Conservation (phyloP, 2,888 invertebrate species). For the Danaus chrysippus region DNA sequence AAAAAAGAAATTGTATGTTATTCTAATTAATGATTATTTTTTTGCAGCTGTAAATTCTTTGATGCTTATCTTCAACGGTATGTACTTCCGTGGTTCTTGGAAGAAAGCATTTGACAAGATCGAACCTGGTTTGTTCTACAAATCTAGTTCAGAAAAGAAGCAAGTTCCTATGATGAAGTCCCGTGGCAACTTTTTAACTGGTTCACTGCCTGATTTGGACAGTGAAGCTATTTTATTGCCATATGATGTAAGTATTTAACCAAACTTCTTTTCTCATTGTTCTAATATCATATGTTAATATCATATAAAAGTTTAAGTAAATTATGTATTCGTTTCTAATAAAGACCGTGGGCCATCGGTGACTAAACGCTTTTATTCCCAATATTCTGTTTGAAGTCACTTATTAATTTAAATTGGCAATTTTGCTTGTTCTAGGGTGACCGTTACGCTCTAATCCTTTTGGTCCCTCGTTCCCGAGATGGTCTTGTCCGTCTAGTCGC, state of each 20-base stretch:
- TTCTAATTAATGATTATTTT: slow-evolving; percentile 1
- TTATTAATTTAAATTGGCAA: no score
- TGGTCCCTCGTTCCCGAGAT: slow-evolving; percentile 79
- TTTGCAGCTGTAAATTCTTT: slow-evolving; percentile 73
- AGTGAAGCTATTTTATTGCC: slow-evolving; percentile 85
- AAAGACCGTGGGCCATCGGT: no score
- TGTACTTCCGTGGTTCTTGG: slow-evolving; percentile 91
- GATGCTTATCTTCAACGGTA: slow-evolving; percentile 85
- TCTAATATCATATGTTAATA: no score
- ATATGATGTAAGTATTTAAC: slow-evolving; percentile 80
- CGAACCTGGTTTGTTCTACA: slow-evolving; percentile 80
- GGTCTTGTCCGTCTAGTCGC: slow-evolving; percentile 77
- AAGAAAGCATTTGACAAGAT: slow-evolving; percentile 80
- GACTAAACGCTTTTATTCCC: no score
- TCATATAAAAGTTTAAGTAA: no score
- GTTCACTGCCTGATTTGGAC: slow-evolving; percentile 80
- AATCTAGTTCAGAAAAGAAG: slow-evolving; percentile 79
- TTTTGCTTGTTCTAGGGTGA: slow-evolving; percentile 64
- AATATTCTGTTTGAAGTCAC: no score
- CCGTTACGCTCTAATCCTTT: slow-evolving; percentile 77
- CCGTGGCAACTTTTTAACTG: slow-evolving; percentile 80
- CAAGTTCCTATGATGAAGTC: slow-evolving; percentile 84
- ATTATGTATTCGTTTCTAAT: no score
- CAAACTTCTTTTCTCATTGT: not conserved
- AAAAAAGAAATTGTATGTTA: not conserved